Percentiles rank a stretch among this genome's conserved stretches.
Conservation (phyloP, 2,113 vertebrate species). For the Eclectus roratus region DNA sequence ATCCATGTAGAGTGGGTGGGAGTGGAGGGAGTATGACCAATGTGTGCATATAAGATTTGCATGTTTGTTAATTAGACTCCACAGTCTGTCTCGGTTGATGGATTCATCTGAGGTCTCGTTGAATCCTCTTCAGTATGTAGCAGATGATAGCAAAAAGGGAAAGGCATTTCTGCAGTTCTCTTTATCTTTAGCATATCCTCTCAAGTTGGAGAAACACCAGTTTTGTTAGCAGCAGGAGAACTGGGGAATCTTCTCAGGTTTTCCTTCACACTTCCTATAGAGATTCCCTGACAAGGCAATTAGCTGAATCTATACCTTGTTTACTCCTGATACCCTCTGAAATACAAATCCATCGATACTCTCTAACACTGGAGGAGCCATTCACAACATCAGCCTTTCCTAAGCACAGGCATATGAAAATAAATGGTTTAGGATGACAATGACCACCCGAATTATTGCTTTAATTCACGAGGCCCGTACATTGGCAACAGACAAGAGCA, state of each 20-base stretch:
- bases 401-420: neutral
- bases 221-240: neutral
- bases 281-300: neutral
- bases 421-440: neutral
- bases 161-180: neutral
- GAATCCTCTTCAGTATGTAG: neutral
- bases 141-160: neutral
- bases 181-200: neutral
- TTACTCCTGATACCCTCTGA: neutral
- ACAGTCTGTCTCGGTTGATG: fast-evolving
- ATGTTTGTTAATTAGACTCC: neutral
- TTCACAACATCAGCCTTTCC: neutral
- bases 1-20: neutral
- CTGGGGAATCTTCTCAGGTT: neutral
- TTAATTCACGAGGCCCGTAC: neutral
- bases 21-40: neutral
- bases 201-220: neutral
- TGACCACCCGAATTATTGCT: neutral
- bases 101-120: neutral
- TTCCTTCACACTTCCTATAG: neutral
- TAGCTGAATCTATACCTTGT: neutral
- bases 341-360: neutral
- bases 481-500: neutral
- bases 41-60: neutral
- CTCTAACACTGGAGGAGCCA: neutral